Conservation (phyloP, 1,140 invertebrate genomes). For the Pissodes strobi region DNA sequence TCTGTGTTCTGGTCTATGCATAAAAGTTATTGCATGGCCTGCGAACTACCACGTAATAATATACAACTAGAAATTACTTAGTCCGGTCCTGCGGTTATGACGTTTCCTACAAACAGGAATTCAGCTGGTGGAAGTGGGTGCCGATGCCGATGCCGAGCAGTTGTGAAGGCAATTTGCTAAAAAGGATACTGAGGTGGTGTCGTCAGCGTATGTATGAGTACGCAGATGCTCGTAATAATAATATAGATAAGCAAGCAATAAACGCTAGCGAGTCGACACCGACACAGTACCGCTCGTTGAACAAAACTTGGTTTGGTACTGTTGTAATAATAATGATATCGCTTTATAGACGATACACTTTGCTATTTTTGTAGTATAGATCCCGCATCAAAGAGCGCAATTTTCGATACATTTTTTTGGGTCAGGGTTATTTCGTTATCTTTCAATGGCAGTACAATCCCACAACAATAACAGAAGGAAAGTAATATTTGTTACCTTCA, state of each 20-base stretch:
- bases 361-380: background rate
- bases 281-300: background rate
- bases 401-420: conserved; percentile 5
- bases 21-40: too few relatives aligned
- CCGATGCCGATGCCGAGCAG: conserved; percentile 24
- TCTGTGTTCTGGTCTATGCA: too few relatives aligned
- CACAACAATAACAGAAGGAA: too few relatives aligned
- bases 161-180: conserved; percentile 33
- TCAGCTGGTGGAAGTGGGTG: conserved; percentile 39
- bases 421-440: conserved; percentile 9
- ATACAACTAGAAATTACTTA: too few relatives aligned
- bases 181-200: conserved; percentile 27
- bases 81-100: conserved; percentile 30
- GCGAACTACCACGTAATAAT: too few relatives aligned
- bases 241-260: too few relatives aligned
- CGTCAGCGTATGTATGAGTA: conserved; percentile 9
- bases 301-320: background rate
- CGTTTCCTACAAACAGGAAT: conserved; percentile 41
- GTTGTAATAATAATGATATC: too few relatives aligned
- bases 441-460: too few relatives aligned
- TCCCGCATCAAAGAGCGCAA: background rate
- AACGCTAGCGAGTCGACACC: background rate
- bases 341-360: background rate
- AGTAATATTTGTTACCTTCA: too few relatives aligned
- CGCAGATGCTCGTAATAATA: conserved; percentile 25